Percentiles rank a stretch among this genome's conserved stretches.
phyloP scores from a whole-genome alignment of 2,113 vertebrate species.

The Urocynchramus pylzowi region DNA sequence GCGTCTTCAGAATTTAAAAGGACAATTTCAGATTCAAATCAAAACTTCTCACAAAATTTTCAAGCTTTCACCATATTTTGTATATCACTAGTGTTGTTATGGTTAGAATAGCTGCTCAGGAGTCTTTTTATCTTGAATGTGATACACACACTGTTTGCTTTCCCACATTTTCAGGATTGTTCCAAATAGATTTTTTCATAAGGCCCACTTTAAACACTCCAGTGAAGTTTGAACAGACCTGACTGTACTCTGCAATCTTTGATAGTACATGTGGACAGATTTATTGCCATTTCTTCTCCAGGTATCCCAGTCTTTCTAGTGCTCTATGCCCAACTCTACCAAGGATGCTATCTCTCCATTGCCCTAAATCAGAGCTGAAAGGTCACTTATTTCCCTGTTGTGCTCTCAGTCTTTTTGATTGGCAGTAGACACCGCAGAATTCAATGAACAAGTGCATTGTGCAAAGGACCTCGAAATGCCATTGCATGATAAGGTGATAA shows the following conservation, averaged over 20 bases:
- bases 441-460: background rate
- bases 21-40: background rate
- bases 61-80: background rate
- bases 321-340: background rate
- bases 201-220: background rate
- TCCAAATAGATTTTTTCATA: background rate
- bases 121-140: background rate
- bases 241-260: background rate
- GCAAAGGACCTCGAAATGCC: background rate
- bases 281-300: background rate
- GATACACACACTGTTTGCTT: background rate
- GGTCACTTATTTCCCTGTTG: background rate
- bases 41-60: background rate
- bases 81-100: background rate
- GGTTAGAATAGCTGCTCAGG: background rate
- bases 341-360: background rate
- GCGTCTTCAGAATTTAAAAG: background rate
- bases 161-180: background rate
- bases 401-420: background rate
- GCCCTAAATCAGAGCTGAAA: background rate
- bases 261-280: background rate
- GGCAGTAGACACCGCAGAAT: background rate
- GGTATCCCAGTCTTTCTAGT: background rate
- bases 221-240: background rate
- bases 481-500: background rate